Evolutionary conservation across 2,888 invertebrate species (phyloP), one percentile per base, ranked within the genome.

Genomic region (Mesoligia furuncula): DNA sequence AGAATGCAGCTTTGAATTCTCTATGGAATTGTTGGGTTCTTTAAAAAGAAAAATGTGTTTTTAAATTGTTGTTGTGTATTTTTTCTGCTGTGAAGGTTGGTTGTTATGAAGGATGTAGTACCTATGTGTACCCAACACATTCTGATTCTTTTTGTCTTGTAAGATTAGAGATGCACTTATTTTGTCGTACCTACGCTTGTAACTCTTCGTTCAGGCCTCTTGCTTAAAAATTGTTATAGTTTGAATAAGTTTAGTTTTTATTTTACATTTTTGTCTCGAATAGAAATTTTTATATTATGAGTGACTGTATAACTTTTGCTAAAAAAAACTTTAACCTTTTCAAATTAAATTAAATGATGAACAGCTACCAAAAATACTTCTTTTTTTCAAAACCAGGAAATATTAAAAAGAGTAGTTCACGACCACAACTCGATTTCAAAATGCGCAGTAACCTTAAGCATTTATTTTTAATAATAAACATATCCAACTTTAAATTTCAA

Each of bases 31-130:
- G 36, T 36, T 77, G 8, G 15, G 57, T 67, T 70, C 15, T 77
- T 77, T 79, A 39, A 13, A 36, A 76, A 80, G 27, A 69, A 68
- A 77, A 77, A 79, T 79, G 39, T 51, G 59, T 66, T 57, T 83
- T 66, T 57, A 70, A 65, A 83, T 66, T 57, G 31, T 13, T 59
- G 42, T 54, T 15, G 17, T 1, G 39, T 2, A 31, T 77, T 70
- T 61, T 70, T 83, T 31, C 31, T 31, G 3, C 42, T 54, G 15
- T 31, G 62, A 42, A 64, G 61, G 59, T 76, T 31, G 8, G 59
- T 39, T 59, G 7, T 1, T 36, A 15, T 3, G 13, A 24, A 36
- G 20, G 54, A 27, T 48, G 7, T 8, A 9, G 17, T 61, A 9
- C 42, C 9, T 31, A n/a, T n/a, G n/a, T n/a, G n/a, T n/a, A n/a